These are phyloP conservation scores for Drosophila nigrodunni DNA, from an alignment of 1,140 invertebrate genomes.

Conservation along the genomic window DNA sequence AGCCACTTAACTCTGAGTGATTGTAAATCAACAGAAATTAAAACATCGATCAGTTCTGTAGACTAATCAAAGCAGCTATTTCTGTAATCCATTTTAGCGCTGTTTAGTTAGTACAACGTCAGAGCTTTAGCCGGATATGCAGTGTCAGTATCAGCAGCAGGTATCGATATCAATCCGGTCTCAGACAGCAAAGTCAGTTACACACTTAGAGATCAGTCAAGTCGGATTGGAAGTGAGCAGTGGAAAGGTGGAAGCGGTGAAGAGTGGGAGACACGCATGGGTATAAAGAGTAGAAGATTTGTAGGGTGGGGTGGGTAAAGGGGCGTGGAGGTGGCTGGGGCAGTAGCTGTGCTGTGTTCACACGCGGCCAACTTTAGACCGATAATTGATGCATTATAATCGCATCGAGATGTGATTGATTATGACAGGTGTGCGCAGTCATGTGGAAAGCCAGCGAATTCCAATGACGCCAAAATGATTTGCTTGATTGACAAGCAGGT, in stretches of 20 bases:
- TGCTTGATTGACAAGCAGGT: constrained; percentile 76
- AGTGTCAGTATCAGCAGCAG: not conserved
- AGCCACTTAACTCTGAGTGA: too few species aligned
- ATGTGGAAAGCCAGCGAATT: constrained; percentile 66
- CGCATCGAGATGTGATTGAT: constrained; percentile 68
- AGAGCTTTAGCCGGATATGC: constrained; percentile 36
- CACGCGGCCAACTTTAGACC: constrained; percentile 59
- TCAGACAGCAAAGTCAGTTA: not conserved
- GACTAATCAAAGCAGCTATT: not conserved
- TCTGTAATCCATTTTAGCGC: not conserved
- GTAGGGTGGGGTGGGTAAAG: not conserved
- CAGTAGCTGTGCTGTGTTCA: constrained; percentile 54
- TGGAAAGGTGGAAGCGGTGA: not conserved
- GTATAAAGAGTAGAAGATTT: not conserved
- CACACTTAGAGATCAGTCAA: constrained; percentile 7
- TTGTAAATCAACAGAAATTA: too few species aligned
- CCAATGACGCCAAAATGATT: constrained; percentile 73
- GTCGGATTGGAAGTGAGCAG: not conserved
- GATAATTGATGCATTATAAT: constrained; percentile 80
- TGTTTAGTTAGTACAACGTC: constrained; percentile 15
- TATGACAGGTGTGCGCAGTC: constrained; percentile 76
- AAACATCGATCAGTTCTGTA: too few species aligned
- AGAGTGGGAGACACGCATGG: not conserved
- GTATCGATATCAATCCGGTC: constrained; percentile 29
- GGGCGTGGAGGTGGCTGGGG: not conserved